Base-by-base conservation (phyloP, 1,140 invertebrate species). In the Heliconius eleuchia region DNA sequence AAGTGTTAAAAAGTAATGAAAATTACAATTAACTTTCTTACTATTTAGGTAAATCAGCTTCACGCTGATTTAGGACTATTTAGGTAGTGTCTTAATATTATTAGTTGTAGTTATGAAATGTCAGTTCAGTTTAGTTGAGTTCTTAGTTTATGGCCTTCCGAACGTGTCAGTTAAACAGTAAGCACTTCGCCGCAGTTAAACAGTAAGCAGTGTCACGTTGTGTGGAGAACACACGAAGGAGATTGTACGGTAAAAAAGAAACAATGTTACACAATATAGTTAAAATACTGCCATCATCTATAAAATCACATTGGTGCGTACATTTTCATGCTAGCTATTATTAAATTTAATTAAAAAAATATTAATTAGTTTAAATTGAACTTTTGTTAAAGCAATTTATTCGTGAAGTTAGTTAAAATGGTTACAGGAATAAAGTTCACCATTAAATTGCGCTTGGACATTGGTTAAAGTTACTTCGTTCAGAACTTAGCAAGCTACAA, bases 401-500 rank as follows among this genome's bases (percentile, higher is more conserved):
- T 23, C 55, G 55, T 57, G 55, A 57, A 57, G 55, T 57, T 57
- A 57, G 55, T 57, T 57, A 57, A 57, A 57, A 57, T 57, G 6
- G 55, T 57, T 57, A 57, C n/a, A 57, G 55, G 2, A 57, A 57
- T 11, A 57, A 57, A 57, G 55, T 57, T 57, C n/a, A 57, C 55
- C 55, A 23, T 23, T 57, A 57, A 57, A 57, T 57, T 57, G 55
- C 55, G 55, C 55, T 23, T 57, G 55, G 55, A 57, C 55, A 57
- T 57, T 57, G 55, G 55, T 57, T 57, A 57, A 57, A 57, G 8
- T 57, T 23, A 57, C 18, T 55, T 55, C 55, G 55, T 57, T 57
- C 55, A n/a, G 55, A 57, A 57, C 55, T 57, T 57, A n/a, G 55
- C 55, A 57, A 57, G 55, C n/a, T 57, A 57, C 55, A 57, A 23